phyloP scores from a whole-genome alignment of 2,888 invertebrate species.

The Campoletis raptor region DNA sequence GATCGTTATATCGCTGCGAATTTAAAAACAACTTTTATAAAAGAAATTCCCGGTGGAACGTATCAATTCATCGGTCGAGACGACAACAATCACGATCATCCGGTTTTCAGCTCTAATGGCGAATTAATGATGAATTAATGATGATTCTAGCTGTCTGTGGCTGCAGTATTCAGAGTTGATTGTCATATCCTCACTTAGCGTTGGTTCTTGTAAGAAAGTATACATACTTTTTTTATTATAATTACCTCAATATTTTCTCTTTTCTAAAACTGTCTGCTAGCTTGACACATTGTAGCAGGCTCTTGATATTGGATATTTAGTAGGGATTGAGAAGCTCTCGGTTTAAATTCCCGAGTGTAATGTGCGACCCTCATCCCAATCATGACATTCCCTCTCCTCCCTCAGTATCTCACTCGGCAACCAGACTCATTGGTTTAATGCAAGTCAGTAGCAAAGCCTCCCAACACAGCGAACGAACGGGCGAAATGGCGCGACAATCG shows the following conservation, averaged over 20 bases:
- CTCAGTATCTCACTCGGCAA: constrained; percentile 38
- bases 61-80: constrained; percentile 39
- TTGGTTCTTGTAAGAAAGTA: constrained; percentile 62
- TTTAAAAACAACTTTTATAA: constrained; percentile 14
- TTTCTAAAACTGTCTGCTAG: constrained; percentile 35
- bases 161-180: neutral
- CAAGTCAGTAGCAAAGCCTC: constrained; percentile 54
- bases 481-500: constrained; percentile 70
- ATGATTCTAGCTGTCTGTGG: constrained; percentile 71
- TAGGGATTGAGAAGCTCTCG: constrained; percentile 12
- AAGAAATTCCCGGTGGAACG: constrained; percentile 31
- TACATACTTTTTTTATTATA: constrained; percentile 17
- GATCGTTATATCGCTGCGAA: constrained; percentile 42
- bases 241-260: constrained; percentile 38
- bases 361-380: constrained; percentile 4
- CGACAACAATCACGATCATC: constrained; percentile 18
- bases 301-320: constrained; percentile 5
- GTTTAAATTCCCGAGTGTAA: constrained; percentile 27
- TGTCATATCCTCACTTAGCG: neutral
- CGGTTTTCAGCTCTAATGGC: constrained; percentile 56
- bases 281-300: constrained; percentile 33
- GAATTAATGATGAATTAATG: constrained; percentile 69
- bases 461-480: constrained; percentile 46
- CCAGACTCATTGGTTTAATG: constrained; percentile 78
- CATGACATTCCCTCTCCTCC: constrained; percentile 7